Base-by-base conservation (phyloP, 2,797 vertebrate genomes). In the Takifugu rubripes region DNA sequence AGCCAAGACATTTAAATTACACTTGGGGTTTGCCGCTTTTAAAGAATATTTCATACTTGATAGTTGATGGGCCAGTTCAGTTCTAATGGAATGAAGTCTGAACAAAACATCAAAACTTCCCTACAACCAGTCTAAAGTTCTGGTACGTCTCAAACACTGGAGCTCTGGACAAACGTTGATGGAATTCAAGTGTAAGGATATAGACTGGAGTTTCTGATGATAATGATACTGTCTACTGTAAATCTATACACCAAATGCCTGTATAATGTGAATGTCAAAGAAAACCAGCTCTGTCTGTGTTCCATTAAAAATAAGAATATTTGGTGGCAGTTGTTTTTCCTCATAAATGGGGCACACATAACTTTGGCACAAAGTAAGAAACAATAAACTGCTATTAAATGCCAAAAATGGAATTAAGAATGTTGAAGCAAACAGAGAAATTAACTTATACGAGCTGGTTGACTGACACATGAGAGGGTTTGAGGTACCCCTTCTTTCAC, bases 401-500 rank as follows among this genome's bases (percentile, higher is more conserved):
- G 57, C 17, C 9, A 40, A 36, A 43, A 12, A 25, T 27, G 40
- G 9, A 27, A 33, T 7, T 15, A 27, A 43, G 5, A 29, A 26
- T 21, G 16, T 16, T 10, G 31, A 42, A 24, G 6, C 24, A 31
- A 36, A 44, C 59, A 56, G 47, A 14, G 49, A 53, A 66, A 52
- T 56, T 3, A 56, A 50, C 63, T 27, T 53, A 54, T 43, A 52
- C 46, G 70, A 49, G 49, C 40, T 58, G 53, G 10, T 60, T 72
- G 72, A 77, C 25, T 61, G 64, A 75, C 49, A 60, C 49, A 68
- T 71, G 77, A 82, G 74, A 79, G 77, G 53, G 64, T 75, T 75
- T 80, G 80, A 77, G 72, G 76, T 59, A 72, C 69, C 36, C 59
- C 56, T 24, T 75, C 48, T 76, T 74, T 82, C 60, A 67, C 68